A percentile compares a stretch with the other conserved stretches of the same genome.
Evolutionary conservation across 2,888 invertebrate genomes (phyloP).

Genomic region (Megalurothrips usitatus): DNA sequence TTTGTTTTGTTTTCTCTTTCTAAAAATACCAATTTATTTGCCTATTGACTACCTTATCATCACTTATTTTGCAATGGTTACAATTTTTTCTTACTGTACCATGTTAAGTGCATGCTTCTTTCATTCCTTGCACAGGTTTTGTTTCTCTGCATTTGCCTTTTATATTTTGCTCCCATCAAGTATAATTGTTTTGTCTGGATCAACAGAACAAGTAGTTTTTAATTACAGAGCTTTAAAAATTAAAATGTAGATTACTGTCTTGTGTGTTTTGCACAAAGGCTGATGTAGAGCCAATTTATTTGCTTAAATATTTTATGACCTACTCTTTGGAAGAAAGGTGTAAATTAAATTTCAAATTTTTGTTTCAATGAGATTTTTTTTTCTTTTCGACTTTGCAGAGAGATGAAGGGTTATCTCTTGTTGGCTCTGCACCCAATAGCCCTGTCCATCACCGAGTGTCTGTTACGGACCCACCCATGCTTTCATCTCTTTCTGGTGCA

Average conservation of each 20-base stretch:
- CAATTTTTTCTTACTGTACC: no score
- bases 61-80: no score
- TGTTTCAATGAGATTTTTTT: slow-evolving; percentile 28
- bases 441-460: slow-evolving; percentile 8
- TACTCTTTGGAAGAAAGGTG: not conserved
- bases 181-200: no score
- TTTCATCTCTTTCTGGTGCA: not conserved
- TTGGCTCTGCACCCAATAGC: slow-evolving; percentile 42
- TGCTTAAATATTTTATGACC: slow-evolving; percentile 22
- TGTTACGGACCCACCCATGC: not conserved
- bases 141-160: no score
- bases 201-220: not conserved
- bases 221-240: slow-evolving; percentile 23
- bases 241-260: slow-evolving; percentile 30
- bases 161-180: no score
- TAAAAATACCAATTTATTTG: slow-evolving; percentile 33
- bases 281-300: slow-evolving; percentile 30
- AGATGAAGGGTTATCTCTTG: slow-evolving; percentile 46
- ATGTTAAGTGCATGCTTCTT: no score
- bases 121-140: no score
- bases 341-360: no score
- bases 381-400: slow-evolving; percentile 44
- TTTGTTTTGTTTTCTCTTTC: slow-evolving; percentile 28
- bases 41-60: no score
- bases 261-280: slow-evolving; percentile 32